Evolutionary conservation across 2,888 invertebrate genomes (phyloP).

Genomic region (Ecdyonurus torrentis): DNA sequence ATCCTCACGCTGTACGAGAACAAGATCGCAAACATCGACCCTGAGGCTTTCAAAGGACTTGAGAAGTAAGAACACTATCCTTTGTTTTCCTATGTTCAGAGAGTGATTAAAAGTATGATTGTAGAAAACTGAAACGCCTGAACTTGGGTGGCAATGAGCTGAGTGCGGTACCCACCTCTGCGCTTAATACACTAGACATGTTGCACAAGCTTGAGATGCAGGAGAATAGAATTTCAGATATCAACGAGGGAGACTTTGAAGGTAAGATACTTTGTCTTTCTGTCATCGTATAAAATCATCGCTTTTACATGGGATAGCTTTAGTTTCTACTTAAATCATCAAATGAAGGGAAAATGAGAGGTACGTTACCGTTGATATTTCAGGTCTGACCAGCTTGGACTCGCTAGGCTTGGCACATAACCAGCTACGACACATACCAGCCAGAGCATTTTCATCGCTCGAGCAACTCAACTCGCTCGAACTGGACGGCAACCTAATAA

Average conservation of each 20-base stretch:
- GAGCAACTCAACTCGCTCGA: slow-evolving; percentile 70
- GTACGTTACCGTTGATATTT: too few relatives aligned
- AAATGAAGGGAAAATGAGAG: too few relatives aligned
- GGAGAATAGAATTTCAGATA: slow-evolving; percentile 61
- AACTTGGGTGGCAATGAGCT: slow-evolving; percentile 76
- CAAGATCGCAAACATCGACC: slow-evolving; percentile 58
- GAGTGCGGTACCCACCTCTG: slow-evolving; percentile 56
- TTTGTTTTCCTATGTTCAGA: neutral
- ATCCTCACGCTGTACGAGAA: slow-evolving; percentile 78
- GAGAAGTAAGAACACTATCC: slow-evolving; percentile 54
- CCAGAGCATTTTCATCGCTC: slow-evolving; percentile 67
- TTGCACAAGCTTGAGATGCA: slow-evolving; percentile 77
- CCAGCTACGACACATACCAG: slow-evolving; percentile 57
- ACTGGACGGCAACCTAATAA: slow-evolving; percentile 72
- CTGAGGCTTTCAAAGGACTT: slow-evolving; percentile 69
- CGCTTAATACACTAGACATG: slow-evolving; percentile 61
- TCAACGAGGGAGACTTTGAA: slow-evolving; percentile 70
- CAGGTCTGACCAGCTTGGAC: slow-evolving; percentile 65
- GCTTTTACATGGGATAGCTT: too few relatives aligned
- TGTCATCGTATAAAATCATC: too few relatives aligned
- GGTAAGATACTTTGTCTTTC: slow-evolving; percentile 35
- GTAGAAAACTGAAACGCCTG: slow-evolving; percentile 58
- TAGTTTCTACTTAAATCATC: too few relatives aligned
- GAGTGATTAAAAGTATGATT: slow-evolving; percentile 25
- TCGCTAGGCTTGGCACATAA: slow-evolving; percentile 76